phyloP scores from a whole-genome alignment of 2,113 vertebrate species.

The Terrapene triunguis region DNA sequence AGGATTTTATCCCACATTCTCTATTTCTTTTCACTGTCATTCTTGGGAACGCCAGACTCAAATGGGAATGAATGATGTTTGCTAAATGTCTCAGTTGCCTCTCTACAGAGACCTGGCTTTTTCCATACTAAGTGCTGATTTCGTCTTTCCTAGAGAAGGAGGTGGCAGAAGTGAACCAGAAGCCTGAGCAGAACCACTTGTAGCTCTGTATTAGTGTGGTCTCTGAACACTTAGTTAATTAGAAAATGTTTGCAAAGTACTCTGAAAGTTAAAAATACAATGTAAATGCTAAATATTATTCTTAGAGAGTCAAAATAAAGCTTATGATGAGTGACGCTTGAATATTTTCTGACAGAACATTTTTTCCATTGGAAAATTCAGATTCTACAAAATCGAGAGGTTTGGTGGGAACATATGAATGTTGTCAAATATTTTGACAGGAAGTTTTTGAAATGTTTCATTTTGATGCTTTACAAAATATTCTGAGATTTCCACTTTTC shows the following conservation, averaged over 20 bases:
- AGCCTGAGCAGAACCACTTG: neutral
- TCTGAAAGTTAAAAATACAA: neutral
- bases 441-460: neutral
- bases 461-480: neutral
- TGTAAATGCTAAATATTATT: neutral
- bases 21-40: neutral
- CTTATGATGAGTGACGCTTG: neutral
- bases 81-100: neutral
- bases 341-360: neutral
- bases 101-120: accelerated
- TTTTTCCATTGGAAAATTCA: neutral
- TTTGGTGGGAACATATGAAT: neutral
- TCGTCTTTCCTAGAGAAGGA: neutral
- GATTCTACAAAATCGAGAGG: neutral
- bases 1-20: neutral
- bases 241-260: neutral
- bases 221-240: neutral
- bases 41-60: neutral
- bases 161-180: neutral
- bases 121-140: neutral
- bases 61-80: accelerated
- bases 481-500: neutral
- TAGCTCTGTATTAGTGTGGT: neutral
- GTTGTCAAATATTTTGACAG: neutral
- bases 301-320: neutral